Evolutionary conservation across 2,113 vertebrate genomes (phyloP), one percentile per base, ranked within the genome.

Genomic region (Lonchura striata): DNA sequence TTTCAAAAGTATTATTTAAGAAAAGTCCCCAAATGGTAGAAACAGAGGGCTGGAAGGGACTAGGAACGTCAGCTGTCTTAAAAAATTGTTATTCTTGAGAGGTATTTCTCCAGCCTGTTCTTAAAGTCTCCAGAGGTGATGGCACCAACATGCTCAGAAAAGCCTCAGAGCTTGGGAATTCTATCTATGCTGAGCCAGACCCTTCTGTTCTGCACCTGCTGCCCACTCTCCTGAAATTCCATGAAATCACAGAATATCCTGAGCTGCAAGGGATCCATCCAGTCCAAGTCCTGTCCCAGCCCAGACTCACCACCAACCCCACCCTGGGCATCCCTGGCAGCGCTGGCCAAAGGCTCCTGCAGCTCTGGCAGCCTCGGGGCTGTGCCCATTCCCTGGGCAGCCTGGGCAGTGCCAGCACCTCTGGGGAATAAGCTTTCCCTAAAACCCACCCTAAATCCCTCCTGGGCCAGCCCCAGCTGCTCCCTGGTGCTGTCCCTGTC

Each of bases 131-230:
- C 42, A 41, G 21, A 65, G 8, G 15, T 4, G 35, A 49, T 20
- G 60, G 42, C 24, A 15, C 19, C 24, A 16, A 24, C 2, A 3
- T 10, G 15, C n/a, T 30, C 23, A 56, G 47, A n/a, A 65, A 24
- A 65, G 19, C 23, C 30, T 8, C 59, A n/a, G 12, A 2, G 50
- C 28, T 41, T 28, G 12, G 30, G 50, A 65, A 65, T 75, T 39
- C 1, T 2, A n/a, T n/a, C 10, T 16, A 2, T 0, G 1, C 50
- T 6, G 24, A 56, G 12, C 24, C 82, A 56, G 15, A 41, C 27
- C 21, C 47, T 31, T 25, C n/a, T 56, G 41, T 10, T 74, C 30
- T n/a, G 35, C 20, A n/a, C 42, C 60, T 75, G 42, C 42, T 65
- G 50, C 30, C 19, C 19, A 7, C 3, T 7, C 15, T 54, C 28